These are phyloP conservation scores for Amblyraja radiata DNA, from an alignment of 2,797 vertebrate species.

Conservation along the genomic window DNA sequence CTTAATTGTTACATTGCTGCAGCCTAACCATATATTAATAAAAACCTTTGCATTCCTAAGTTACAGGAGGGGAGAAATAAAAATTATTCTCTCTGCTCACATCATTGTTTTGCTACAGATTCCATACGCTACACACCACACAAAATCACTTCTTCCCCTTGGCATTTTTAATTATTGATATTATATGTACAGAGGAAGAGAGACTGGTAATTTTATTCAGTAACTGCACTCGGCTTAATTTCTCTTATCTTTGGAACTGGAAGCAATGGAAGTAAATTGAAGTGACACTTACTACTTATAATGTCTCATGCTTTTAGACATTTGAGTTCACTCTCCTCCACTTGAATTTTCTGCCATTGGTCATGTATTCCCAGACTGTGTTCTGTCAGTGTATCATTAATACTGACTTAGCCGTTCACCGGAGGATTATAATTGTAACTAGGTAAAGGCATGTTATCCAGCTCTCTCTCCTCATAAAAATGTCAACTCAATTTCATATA, in stretches of 20 bases:
- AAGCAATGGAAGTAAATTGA: neutral
- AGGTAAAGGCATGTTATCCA: too few species aligned
- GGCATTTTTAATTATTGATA: neutral
- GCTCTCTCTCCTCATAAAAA: too few species aligned
- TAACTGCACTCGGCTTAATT: neutral
- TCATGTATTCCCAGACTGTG: neutral
- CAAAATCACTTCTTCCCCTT: neutral
- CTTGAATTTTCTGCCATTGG: neutral
- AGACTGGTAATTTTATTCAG: neutral
- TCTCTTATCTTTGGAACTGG: neutral
- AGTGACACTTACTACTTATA: neutral
- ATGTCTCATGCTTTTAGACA: neutral
- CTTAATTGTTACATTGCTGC: neutral
- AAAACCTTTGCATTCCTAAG: neutral
- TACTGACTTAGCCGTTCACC: too few species aligned
- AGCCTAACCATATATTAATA: neutral
- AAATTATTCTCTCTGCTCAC: neutral
- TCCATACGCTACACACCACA: neutral
- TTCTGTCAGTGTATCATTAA: too few species aligned
- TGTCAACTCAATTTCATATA: too few species aligned
- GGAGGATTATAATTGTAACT: too few species aligned
- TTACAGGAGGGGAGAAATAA: neutral
- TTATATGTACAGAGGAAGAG: neutral
- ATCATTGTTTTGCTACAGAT: neutral
- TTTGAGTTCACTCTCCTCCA: neutral